phyloP scores from a whole-genome alignment of 1,140 invertebrate genomes.

The Drosophila sproati region DNA sequence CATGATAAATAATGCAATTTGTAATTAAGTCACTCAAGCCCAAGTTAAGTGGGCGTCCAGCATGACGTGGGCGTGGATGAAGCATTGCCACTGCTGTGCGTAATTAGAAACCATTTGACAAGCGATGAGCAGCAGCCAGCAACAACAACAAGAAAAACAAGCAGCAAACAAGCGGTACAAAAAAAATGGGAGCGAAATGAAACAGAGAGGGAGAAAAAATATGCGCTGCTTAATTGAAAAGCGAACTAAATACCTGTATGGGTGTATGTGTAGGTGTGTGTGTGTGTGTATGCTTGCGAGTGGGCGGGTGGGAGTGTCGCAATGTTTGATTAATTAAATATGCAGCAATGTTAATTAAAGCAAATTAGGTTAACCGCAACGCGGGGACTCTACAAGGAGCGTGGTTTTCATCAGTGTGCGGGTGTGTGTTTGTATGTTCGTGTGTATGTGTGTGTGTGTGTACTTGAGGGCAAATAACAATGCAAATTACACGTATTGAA shows the following conservation, averaged over 20 bases:
- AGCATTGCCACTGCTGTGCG: slow-evolving; percentile 32
- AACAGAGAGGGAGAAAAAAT: slow-evolving; percentile 36
- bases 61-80: slow-evolving; percentile 7
- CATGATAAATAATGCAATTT: slow-evolving; percentile 81
- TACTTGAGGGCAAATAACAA: slow-evolving; percentile 21
- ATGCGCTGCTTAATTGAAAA: slow-evolving; percentile 65
- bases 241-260: slow-evolving; percentile 45
- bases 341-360: slow-evolving; percentile 78
- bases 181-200: slow-evolving; percentile 22
- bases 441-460: background rate
- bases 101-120: slow-evolving; percentile 68
- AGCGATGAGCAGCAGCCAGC: slow-evolving; percentile 43
- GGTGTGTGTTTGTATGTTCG: background rate
- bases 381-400: slow-evolving; percentile 9
- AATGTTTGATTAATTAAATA: slow-evolving; percentile 76
- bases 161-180: slow-evolving; percentile 27
- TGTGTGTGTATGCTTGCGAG: slow-evolving; percentile 15
- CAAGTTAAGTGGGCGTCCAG: slow-evolving; percentile 33
- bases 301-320: slow-evolving; percentile 31
- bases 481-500: slow-evolving; percentile 29
- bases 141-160: slow-evolving; percentile 9
- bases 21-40: slow-evolving; percentile 79
- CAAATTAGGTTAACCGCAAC: slow-evolving; percentile 75
- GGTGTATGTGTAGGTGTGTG: background rate
- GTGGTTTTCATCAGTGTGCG: background rate